Evolutionary conservation across 2,113 vertebrate species (phyloP).

Genomic region (Archilochus colubris): DNA sequence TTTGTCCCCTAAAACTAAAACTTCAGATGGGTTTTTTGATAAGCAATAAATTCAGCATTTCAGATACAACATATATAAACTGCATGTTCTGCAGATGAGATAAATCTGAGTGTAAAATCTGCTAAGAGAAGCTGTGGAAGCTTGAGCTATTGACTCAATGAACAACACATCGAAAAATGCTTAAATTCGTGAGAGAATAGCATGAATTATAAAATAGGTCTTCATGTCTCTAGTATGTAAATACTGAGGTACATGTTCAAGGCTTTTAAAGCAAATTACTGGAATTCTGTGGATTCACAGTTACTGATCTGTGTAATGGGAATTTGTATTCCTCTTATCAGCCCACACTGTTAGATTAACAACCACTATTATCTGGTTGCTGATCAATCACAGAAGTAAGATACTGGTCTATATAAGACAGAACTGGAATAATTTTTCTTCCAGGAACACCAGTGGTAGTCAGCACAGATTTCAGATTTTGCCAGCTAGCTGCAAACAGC

Average conservation of each 20-base stretch:
- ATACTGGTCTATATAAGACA: not conserved
- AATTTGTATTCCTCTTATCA: not conserved
- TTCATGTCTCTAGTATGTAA: not conserved
- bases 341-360: not conserved
- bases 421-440: not conserved
- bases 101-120: not conserved
- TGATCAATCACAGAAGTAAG: not conserved
- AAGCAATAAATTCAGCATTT: not conserved
- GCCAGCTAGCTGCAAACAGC: not conserved
- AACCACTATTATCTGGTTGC: not conserved
- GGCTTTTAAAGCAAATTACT: not conserved
- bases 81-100: not conserved
- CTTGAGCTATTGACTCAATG: not conserved
- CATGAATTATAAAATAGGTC: not conserved
- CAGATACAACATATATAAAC: not conserved
- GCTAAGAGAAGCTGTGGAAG: not conserved
- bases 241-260: rapidly evolving
- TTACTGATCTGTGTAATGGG: not conserved
- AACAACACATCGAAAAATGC: not conserved
- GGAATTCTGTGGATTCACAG: not conserved
- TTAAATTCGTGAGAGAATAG: not conserved
- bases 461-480: not conserved
- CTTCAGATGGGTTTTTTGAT: not conserved
- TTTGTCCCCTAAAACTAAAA: not conserved
- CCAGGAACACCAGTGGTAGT: not conserved